Base-by-base conservation (phyloP, 2,888 invertebrate genomes). In the Tinea trinotella region DNA sequence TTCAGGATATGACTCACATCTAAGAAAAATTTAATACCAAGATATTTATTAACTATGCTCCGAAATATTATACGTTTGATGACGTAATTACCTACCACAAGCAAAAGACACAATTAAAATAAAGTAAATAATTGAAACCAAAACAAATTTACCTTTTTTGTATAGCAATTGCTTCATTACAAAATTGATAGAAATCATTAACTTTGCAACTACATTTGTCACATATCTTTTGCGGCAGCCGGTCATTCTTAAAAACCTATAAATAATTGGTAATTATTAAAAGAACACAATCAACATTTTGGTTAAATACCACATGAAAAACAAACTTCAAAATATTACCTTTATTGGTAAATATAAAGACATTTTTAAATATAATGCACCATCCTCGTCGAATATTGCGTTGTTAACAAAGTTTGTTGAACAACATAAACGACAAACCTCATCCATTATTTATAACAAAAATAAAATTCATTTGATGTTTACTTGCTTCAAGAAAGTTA, bases 271-370 rank as follows among this genome's bases (percentile, higher is more conserved):
- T 40, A 13, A 13, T 3, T 40, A 40, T 19, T 10, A 48, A 50
- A 50, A 22, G 12, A 50, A 50, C 7, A 6, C 1, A n/a, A 50
- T 9, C 12, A 50, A 2, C 50, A 50, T n/a, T 13, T 24, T 6
- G 50, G 24, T 24, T 55, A 58, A 50, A 50, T 50, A 50, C 22
- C 24, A 50, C 22, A 50, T 24, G 12, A 13, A 57, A 54, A 55
- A n/a, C n/a, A 50, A 53, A 56, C 12, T 2, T n/a, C 36, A 35
- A 56, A 54, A 46, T 46, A 19, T 74, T 89, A 92, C 92, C 91
- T 91, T 91, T 70, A 92, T 89, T 72, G 92, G 92, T 71, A 92
- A 87, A 74, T 91, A 92, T 62, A 91, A 82, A 57, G 90, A 88
- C 79, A 92, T 91, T 87, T 92, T 92, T 60, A 89, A 72, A 68